Evolutionary conservation across 2,113 vertebrate species (phyloP).

Genomic region (Lipotes vexillifer): DNA sequence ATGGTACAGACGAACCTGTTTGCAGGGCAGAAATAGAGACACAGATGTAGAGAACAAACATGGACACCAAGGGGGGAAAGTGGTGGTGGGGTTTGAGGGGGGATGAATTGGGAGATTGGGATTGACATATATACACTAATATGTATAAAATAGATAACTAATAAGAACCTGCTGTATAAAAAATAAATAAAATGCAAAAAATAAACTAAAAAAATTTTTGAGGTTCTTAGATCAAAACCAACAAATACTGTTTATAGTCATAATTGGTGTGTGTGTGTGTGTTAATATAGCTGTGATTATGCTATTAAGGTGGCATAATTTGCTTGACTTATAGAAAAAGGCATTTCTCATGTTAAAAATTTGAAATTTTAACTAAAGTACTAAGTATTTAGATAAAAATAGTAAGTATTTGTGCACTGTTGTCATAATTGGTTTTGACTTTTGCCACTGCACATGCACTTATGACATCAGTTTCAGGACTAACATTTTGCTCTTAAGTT

Average conservation of each 20-base stretch:
- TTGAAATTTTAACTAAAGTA: background rate
- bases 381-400: background rate
- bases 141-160: too few relatives aligned
- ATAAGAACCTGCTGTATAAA: too few relatives aligned
- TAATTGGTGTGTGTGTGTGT: background rate
- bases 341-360: background rate
- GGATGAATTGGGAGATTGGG: too few relatives aligned
- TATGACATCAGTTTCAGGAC: background rate
- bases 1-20: too few relatives aligned
- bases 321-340: background rate
- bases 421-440: background rate
- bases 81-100: too few relatives aligned
- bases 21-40: too few relatives aligned
- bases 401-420: background rate
- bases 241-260: background rate
- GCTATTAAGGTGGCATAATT: background rate
- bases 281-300: background rate
- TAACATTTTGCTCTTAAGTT: slow-evolving; percentile 4
- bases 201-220: background rate
- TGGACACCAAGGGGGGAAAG: too few relatives aligned
- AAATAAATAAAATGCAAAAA: too few relatives aligned
- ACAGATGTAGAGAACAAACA: too few relatives aligned
- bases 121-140: too few relatives aligned
- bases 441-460: background rate
- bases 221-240: background rate